phyloP scores from a whole-genome alignment of 2,113 vertebrate species.

The Echinops telfairi region DNA sequence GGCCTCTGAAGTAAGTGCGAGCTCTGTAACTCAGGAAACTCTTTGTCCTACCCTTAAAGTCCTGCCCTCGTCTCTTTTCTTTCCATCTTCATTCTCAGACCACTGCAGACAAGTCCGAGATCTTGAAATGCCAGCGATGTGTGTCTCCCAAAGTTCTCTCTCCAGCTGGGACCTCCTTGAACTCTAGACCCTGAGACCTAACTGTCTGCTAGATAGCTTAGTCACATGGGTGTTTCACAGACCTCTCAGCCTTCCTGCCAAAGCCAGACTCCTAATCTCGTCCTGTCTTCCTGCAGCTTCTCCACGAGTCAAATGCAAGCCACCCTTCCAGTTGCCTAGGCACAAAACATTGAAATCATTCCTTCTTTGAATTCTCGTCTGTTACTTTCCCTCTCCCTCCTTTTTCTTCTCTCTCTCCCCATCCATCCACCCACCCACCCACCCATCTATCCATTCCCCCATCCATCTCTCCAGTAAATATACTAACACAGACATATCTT shows the following conservation, averaged over 20 bases:
- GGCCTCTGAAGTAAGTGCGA: neutral
- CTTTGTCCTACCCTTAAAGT: neutral
- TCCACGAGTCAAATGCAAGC: neutral
- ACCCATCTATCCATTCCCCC: neutral
- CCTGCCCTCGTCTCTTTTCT: neutral
- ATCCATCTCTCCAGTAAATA: neutral
- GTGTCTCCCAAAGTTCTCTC: neutral
- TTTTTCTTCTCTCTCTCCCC: no score
- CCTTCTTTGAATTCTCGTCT: slow-evolving; percentile 14
- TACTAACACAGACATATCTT: neutral
- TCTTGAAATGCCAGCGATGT: neutral
- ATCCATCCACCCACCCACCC: neutral
- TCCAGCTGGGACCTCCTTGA: neutral
- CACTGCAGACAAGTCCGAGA: neutral
- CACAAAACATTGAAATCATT: neutral
- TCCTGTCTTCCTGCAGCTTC: neutral
- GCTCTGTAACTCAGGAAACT: neutral
- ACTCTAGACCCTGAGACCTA: slow-evolving; percentile 1
- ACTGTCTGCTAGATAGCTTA: neutral
- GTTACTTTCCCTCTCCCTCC: neutral
- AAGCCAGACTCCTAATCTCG: neutral
- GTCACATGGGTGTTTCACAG: neutral
- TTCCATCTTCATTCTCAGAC: neutral
- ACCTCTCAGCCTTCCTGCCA: neutral
- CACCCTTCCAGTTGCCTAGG: neutral